Conservation (phyloP, 2,797 vertebrate species). For the Acrocephalus scirpaceus region DNA sequence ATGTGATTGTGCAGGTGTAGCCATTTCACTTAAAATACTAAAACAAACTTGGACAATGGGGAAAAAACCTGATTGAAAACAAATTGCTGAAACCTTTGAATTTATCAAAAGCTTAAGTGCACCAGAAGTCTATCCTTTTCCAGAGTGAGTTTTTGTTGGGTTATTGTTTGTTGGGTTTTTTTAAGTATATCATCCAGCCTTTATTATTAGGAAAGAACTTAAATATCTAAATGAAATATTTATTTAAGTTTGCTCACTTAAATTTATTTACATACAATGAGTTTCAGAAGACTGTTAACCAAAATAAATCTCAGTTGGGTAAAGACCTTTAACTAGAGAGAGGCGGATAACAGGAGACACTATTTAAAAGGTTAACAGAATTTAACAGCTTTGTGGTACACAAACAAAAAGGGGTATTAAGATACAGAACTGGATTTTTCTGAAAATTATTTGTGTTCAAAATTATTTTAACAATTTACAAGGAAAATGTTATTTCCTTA, state of each 20-base stretch:
- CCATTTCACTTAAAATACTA: neutral
- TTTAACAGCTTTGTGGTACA: neutral
- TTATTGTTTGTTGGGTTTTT: neutral
- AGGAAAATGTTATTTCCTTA: conserved; percentile 22
- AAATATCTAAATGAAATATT: conserved; percentile 3
- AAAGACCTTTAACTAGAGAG: neutral
- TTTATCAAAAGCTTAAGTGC: neutral
- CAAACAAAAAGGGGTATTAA: neutral
- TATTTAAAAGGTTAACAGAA: neutral
- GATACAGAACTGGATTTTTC: neutral
- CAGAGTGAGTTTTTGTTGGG: neutral
- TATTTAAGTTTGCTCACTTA: conserved; percentile 20
- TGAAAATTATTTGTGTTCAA: neutral
- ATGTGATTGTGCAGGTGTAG: neutral
- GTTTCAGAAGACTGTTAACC: conserved; percentile 34
- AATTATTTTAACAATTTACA: conserved; percentile 8
- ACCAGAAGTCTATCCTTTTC: neutral
- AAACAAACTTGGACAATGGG: neutral
- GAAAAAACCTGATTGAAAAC: neutral
- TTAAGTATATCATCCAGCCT: neutral
- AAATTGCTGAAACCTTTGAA: neutral
- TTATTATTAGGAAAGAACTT: neutral
- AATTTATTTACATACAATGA: conserved; percentile 25
- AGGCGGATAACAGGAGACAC: neutral
- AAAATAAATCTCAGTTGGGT: conserved; percentile 4